Percentiles rank a stretch among this genome's conserved stretches.
These are phyloP conservation scores for Physocephala rufipes DNA, from an alignment of 2,888 invertebrate species.

Conservation along the genomic window DNA sequence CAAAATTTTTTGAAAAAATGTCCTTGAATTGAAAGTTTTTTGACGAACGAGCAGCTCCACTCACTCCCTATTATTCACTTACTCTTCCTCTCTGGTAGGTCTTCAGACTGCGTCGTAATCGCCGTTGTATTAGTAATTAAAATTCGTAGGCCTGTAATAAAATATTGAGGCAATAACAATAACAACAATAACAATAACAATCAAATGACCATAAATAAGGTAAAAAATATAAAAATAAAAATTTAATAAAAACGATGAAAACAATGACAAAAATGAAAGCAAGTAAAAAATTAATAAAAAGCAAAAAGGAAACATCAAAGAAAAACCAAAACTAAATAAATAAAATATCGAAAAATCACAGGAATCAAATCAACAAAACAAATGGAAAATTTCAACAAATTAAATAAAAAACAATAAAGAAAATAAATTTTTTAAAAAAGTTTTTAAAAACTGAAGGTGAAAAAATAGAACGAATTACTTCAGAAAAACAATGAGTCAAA, in stretches of 20 bases:
- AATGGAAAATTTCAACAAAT: too few species aligned
- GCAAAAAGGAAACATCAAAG: too few species aligned
- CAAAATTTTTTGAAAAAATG: neutral
- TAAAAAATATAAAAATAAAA: slow-evolving; percentile 41
- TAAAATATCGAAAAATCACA: too few species aligned
- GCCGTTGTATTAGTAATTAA: slow-evolving; percentile 52
- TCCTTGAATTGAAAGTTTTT: slow-evolving; percentile 21
- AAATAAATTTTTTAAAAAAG: too few species aligned
- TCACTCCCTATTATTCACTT: slow-evolving; percentile 45
- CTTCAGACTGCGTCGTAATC: slow-evolving; percentile 7
- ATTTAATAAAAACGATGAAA: neutral
- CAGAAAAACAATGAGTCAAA: too few species aligned
- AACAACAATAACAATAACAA: slow-evolving; percentile 22
- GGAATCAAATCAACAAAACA: too few species aligned
- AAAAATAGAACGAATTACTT: too few species aligned
- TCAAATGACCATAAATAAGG: slow-evolving; percentile 5
- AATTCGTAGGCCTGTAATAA: slow-evolving; percentile 59
- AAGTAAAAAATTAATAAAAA: neutral
- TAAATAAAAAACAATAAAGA: slow-evolving; percentile 12
- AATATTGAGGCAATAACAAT: slow-evolving; percentile 21
- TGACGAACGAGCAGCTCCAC: slow-evolving; percentile 46
- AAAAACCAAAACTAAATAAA: too few species aligned
- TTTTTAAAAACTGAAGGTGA: too few species aligned
- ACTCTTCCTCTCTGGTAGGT: slow-evolving; percentile 34
- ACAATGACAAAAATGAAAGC: neutral